Base-by-base conservation (phyloP, 2,797 vertebrate species). In the Toxotes lorentzi region DNA sequence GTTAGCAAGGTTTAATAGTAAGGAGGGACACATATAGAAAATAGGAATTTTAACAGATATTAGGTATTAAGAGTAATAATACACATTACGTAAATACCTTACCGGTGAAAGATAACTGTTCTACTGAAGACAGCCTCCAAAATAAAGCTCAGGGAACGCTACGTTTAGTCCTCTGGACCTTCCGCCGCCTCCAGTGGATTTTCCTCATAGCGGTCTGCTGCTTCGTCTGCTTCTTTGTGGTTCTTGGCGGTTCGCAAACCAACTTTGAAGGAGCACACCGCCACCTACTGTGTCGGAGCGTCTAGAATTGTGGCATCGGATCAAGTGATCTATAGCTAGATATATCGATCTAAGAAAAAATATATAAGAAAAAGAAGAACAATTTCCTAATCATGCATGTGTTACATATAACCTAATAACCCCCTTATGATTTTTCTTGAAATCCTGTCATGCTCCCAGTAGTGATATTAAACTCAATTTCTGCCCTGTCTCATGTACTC, bases 31-130 rank as follows among this genome's bases (percentile, higher is more conserved):
- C 30, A 59, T 0, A 45, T 1, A 67, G 21, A 35, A 7, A 45
- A 47, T 1, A 5, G 2, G 0, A 32, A 24, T 43, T 10, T 16
- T 38, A 1, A 23, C 13, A 19, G 5, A 16, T 32, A n/a, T 14
- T 4, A 14, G 3, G 2, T 4, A 51, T 27, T 34, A 19, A 17
- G 1, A 56, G 17, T 11, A n/a, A 21, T 11, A 23, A 16, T 2
- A 24, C 0, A 24, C 0, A 13, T 34, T 32, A n/a, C 53, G 0
- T 34, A 58, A 63, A 69, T 35, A 19, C 8, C 76, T 90, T 86
- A 89, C 87, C 86, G 64, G 59, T 56, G 2, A 41, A 30, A 79
- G 67, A 54, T 5, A 24, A 30, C 6, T 0, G 21, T 60, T 24
- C 57, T 45, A 11, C 2, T 58, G 56, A 66, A 35, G 54, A 53